A percentile compares a stretch with the other conserved stretches of the same genome.
Conservation (phyloP, 2,113 vertebrate species). For the Lampris megalopsis region DNA sequence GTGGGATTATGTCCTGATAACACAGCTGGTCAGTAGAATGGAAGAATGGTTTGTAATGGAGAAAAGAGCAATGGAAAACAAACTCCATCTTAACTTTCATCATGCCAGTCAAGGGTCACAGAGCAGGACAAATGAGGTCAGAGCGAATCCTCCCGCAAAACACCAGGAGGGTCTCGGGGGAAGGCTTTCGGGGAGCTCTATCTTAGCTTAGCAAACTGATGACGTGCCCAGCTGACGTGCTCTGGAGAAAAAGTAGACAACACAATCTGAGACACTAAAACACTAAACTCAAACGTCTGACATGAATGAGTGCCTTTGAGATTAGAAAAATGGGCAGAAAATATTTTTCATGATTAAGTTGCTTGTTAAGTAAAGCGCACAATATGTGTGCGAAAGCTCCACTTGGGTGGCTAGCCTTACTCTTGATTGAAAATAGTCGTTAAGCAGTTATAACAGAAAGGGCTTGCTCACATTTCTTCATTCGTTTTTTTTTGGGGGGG, state of each 20-base stretch:
- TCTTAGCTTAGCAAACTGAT: background rate
- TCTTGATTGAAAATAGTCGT: slow-evolving; percentile 5
- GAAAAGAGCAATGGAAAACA: slow-evolving; percentile 8
- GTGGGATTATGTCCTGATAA: background rate
- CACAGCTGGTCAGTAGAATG: background rate
- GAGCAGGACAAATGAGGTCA: background rate
- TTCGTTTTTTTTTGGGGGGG: background rate
- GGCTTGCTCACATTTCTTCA: slow-evolving; percentile 6
- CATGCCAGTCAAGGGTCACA: slow-evolving; percentile 4
- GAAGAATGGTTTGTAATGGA: slow-evolving; percentile 15
- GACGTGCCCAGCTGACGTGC: background rate
- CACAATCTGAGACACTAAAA: background rate
- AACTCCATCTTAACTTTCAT: slow-evolving; percentile 24
- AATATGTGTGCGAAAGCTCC: background rate
- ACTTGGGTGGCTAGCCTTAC: background rate
- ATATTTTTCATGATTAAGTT: background rate
- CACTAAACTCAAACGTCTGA: background rate
- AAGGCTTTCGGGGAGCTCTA: background rate
- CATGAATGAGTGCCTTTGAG: background rate
- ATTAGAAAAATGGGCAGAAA: background rate
- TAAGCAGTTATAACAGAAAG: background rate
- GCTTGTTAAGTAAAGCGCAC: background rate
- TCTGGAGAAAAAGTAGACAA: slow-evolving; percentile 4
- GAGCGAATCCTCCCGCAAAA: background rate
- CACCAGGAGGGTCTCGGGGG: background rate